A percentile compares a stretch with the other conserved stretches of the same genome.
Evolutionary conservation across 2,888 invertebrate genomes (phyloP).

Genomic region (Melipona beecheii): DNA sequence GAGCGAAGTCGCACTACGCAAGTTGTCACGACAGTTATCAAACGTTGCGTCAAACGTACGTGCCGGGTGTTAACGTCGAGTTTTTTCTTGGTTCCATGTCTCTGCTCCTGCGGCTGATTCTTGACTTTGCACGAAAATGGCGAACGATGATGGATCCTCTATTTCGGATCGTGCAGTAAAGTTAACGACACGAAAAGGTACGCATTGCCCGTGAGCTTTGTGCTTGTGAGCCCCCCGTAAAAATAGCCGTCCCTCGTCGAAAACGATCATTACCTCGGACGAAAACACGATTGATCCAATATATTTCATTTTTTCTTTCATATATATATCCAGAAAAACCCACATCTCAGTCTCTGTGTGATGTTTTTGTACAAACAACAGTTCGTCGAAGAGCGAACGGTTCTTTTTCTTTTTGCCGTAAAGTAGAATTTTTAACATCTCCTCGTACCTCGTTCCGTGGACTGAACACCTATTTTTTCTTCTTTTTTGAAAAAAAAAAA

Average conservation of each 20-base stretch:
- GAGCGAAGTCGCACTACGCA: too few relatives aligned
- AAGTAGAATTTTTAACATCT: not conserved
- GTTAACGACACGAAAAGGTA: conserved; percentile 63
- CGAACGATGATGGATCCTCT: conserved; percentile 21
- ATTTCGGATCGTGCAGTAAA: conserved; percentile 59
- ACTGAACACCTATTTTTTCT: not conserved
- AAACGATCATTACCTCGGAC: conserved; percentile 6
- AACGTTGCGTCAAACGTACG: too few relatives aligned
- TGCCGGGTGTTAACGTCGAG: not conserved
- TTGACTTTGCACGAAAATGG: conserved; percentile 37
- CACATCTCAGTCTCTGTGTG: not conserved
- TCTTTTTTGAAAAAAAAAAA: not conserved
- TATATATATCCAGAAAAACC: not conserved
- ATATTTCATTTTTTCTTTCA: not conserved
- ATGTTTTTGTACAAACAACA: not conserved
- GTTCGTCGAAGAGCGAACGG: not conserved
- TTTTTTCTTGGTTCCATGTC: conserved; percentile 44
- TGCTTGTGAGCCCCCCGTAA: conserved; percentile 44
- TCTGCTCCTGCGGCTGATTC: conserved; percentile 13
- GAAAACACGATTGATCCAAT: conserved; percentile 4
- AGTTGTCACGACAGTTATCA: too few relatives aligned
- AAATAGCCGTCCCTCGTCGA: conserved; percentile 22
- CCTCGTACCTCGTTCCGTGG: not conserved
- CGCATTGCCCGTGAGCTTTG: conserved; percentile 56
- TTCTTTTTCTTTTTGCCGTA: not conserved